phyloP scores from a whole-genome alignment of 2,888 invertebrate species.

The Nyleta sp. region DNA sequence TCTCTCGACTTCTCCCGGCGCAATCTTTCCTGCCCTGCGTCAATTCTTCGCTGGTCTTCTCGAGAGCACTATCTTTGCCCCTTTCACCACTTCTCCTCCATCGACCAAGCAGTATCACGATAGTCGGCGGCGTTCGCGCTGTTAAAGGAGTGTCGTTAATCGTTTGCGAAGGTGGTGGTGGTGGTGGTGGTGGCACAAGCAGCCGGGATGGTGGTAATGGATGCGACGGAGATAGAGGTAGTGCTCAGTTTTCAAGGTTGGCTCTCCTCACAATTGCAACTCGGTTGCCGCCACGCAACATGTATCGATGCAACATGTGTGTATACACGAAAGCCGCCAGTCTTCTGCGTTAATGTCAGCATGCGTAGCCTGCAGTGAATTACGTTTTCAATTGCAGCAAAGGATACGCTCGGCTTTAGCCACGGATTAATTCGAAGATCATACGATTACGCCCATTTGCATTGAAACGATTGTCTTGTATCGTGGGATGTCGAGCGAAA shows the following conservation, averaged over 20 bases:
- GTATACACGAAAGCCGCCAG: conserved; percentile 40
- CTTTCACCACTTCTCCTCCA: conserved; percentile 59
- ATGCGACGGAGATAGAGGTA: conserved; percentile 71
- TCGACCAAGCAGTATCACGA: conserved; percentile 31
- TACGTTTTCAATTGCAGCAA: conserved; percentile 55
- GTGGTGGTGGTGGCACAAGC: conserved; percentile 41
- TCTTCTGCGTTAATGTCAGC: conserved; percentile 58
- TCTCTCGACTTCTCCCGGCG: conserved; percentile 4
- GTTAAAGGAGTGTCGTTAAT: conserved; percentile 68
- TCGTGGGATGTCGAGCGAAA: conserved; percentile 39
- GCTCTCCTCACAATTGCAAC: conserved; percentile 70
- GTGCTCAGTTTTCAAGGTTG: conserved; percentile 77
- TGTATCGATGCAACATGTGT: conserved; percentile 64
- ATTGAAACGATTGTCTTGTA: conserved; percentile 60
- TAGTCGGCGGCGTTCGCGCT: conserved; percentile 50
- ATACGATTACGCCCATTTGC: conserved; percentile 52
- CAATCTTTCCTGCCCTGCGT: conserved; percentile 58
- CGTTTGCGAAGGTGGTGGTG: conserved; percentile 54
- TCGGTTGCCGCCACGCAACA: conserved; percentile 61
- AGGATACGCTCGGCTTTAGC: conserved; percentile 43
- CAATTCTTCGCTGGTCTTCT: conserved; percentile 49
- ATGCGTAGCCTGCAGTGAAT: conserved; percentile 45
- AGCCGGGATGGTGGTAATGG: conserved; percentile 62
- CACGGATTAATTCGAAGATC: conserved; percentile 55
- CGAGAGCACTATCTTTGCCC: conserved; percentile 52